Base-by-base conservation (phyloP, 2,888 invertebrate species). In the Frankliniella intonsa region DNA sequence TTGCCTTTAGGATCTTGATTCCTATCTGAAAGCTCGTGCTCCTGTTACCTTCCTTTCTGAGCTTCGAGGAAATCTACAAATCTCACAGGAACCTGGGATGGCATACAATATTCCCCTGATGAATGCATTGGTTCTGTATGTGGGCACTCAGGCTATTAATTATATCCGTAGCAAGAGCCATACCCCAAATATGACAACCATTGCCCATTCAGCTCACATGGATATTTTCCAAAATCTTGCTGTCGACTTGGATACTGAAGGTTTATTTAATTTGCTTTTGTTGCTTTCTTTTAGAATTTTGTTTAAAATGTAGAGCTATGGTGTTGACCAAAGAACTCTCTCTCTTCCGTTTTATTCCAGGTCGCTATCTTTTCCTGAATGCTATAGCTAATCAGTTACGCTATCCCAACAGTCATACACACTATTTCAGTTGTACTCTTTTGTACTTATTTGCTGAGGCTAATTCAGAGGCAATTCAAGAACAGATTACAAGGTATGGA, bases 151-250 rank as follows among this genome's bases (percentile, higher is more conserved):
- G 88, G 99, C 99, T 8, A 99, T 99, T 85, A 91, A 93, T 5
- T 92, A 94, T 87, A 97, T 99, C 84, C 92, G 98, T 83, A 93
- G 92, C 86, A 98, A 98, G 88, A 95, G 96, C 80, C 94, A 94
- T 86, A 94, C 96, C 1, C 98, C 98, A 0, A 98, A 95, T 87
- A 97, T 98, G 94, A 94, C 96, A 80, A 98, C 98, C n/a, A 98
- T 99, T 84, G 96, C 97, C 0, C 98, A 99, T 88, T 97, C 98
- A 55, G 95, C 99, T 0, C 99, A 98, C 88, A 99, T 99, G 98
- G 99, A 99, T 88, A 99, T 99, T 85, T 99, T 99, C 91, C 99
- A 99, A 90, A 99, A 98, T 90, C 91, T 99, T 85, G 98, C 98
- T 0, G 98, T 99, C 0, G 98, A 98, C 89, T 92, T 99, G 84